Conservation (phyloP, 2,797 vertebrate species). For the Tenualosa ilisha region DNA sequence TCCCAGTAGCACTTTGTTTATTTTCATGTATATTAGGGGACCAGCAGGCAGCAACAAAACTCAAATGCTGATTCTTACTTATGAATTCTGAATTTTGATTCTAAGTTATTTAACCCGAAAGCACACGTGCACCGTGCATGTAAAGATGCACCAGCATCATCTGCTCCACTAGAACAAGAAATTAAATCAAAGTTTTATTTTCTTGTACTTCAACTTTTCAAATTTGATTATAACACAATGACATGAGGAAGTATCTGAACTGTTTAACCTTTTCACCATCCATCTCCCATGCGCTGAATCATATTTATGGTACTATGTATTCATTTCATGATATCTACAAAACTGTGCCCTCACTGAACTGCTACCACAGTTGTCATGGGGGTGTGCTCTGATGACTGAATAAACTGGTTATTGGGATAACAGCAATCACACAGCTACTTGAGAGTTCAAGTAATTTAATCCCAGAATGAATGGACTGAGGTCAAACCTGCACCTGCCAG, state of each 20-base stretch:
- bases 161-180: neutral
- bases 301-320: neutral
- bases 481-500: slow-evolving; percentile 70
- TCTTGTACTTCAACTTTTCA: neutral
- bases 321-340: neutral
- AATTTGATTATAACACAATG: neutral
- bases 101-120: neutral
- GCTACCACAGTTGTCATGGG: slow-evolving; percentile 52
- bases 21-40: slow-evolving; percentile 65
- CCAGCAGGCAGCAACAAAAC: slow-evolving; percentile 60
- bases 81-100: slow-evolving; percentile 27
- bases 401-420: slow-evolving; percentile 57
- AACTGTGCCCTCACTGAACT: slow-evolving; percentile 34
- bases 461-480: slow-evolving; percentile 57
- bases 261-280: neutral
- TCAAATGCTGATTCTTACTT: slow-evolving; percentile 54
- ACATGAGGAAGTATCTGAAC: neutral
- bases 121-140: neutral
- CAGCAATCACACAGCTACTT: slow-evolving; percentile 54
- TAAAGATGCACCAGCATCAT: neutral
- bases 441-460: slow-evolving; percentile 62
- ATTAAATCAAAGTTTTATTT: neutral
- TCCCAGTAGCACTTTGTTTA: slow-evolving; percentile 63
- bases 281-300: neutral
- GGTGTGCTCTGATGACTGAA: slow-evolving; percentile 4